phyloP scores from a whole-genome alignment of 2,888 invertebrate genomes.

The Sinotaia quadrata region DNA sequence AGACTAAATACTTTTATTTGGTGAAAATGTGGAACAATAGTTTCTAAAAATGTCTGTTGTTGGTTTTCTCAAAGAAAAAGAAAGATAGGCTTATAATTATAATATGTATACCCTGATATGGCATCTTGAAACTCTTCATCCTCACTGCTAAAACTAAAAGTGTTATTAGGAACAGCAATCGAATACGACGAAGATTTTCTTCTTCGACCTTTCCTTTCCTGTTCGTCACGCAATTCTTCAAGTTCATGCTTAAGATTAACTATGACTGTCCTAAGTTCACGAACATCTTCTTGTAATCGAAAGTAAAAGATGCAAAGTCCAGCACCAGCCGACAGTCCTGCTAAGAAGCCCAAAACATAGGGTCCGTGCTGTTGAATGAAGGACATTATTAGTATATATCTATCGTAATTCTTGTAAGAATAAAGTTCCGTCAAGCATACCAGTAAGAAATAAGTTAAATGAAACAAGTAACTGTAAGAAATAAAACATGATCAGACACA shows the following conservation, averaged over 20 bases:
- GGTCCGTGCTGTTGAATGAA: slow-evolving; percentile 41
- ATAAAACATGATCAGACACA: not conserved
- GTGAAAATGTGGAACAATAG: no score
- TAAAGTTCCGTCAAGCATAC: no score
- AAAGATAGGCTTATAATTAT: no score
- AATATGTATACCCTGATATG: slow-evolving; percentile 46
- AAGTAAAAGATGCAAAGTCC: slow-evolving; percentile 53
- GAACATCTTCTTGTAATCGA: slow-evolving; percentile 43
- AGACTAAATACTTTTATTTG: no score
- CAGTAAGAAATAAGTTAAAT: no score
- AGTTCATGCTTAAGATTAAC: slow-evolving; percentile 11
- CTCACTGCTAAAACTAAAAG: slow-evolving; percentile 63
- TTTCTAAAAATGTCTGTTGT: no score
- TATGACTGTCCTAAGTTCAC: slow-evolving; percentile 19
- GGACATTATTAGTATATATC: slow-evolving; percentile 31
- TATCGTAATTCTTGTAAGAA: not conserved
- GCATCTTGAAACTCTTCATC: slow-evolving; percentile 67
- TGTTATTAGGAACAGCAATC: slow-evolving; percentile 48
- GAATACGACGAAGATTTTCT: slow-evolving; percentile 2
- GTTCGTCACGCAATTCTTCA: not conserved
- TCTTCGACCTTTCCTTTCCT: not conserved
- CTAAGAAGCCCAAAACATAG: slow-evolving; percentile 54
- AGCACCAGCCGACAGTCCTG: slow-evolving; percentile 57
- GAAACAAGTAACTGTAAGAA: no score
- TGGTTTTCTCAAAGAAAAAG: no score